phyloP scores from a whole-genome alignment of 2,113 vertebrate species.

The Oreotrochilus melanogaster region DNA sequence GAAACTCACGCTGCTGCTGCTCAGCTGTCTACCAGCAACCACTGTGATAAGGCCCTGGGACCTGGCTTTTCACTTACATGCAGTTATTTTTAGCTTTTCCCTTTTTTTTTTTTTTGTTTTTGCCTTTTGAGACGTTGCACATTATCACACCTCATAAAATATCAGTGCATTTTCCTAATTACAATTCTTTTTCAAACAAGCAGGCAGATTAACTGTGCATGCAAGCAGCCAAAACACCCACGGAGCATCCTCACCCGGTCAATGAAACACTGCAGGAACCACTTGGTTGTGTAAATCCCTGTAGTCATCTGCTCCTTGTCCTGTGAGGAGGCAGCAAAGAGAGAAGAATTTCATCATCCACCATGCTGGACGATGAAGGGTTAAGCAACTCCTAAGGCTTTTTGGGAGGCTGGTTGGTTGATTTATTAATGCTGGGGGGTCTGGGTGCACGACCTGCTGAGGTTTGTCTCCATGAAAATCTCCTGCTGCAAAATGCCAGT shows the following conservation, averaged over 20 bases:
- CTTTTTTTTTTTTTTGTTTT: neutral
- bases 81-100: conserved; percentile 10
- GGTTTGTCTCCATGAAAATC: neutral
- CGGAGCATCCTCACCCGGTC: conserved; percentile 84
- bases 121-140: neutral
- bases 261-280: conserved; percentile 95
- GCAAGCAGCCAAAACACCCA: neutral
- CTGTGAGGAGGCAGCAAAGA: conserved; percentile 63
- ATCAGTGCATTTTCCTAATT: neutral
- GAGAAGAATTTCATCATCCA: neutral
- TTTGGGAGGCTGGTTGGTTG: neutral
- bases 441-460: neutral
- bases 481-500: no score
- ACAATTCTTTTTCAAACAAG: neutral
- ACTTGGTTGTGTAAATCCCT: conserved; percentile 94
- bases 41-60: neutral
- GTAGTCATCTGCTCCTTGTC: conserved; percentile 94
- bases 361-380: neutral
- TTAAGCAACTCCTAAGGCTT: neutral
- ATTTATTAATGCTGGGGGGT: neutral
- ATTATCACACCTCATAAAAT: neutral
- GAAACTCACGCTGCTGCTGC: neutral
- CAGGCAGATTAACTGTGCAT: neutral
- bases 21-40: neutral
- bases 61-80: neutral